Evolutionary conservation across 2,797 vertebrate genomes (phyloP).

Genomic region (Lithobates pipiens): DNA sequence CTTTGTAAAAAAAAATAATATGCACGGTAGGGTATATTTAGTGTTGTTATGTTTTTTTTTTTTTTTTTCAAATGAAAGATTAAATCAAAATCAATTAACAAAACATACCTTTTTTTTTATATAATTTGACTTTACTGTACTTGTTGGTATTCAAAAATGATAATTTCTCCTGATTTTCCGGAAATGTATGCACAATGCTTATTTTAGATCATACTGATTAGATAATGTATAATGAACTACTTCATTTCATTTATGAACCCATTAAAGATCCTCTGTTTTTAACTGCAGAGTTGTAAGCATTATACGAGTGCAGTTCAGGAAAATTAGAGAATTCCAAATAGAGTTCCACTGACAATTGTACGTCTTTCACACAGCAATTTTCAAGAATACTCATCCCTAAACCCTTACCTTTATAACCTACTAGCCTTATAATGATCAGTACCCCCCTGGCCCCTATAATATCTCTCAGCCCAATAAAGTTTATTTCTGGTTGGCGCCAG

Average conservation of each 20-base stretch:
- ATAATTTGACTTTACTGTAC: background rate
- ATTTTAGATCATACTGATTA: background rate
- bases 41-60: background rate
- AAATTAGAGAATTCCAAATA: no score
- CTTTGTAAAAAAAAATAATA: background rate
- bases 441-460: no score
- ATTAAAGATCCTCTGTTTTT: background rate
- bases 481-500: no score
- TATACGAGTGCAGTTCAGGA: background rate
- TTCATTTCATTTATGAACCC: background rate
- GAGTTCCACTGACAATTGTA: no score
- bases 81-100: background rate
- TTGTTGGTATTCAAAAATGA: background rate
- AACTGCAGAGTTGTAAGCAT: background rate
- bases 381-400: background rate
- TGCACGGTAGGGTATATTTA: background rate
- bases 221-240: background rate
- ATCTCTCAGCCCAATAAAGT: no score
- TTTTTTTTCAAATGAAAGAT: background rate
- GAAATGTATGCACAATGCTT: background rate
- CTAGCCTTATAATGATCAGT: background rate
- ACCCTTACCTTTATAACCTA: background rate
- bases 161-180: background rate
- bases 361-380: background rate
- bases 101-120: conserved; percentile 2